Percentiles rank a stretch among this genome's conserved stretches.
Conservation (phyloP, 2,888 invertebrate genomes). For the Amblyjoppa proteus region DNA sequence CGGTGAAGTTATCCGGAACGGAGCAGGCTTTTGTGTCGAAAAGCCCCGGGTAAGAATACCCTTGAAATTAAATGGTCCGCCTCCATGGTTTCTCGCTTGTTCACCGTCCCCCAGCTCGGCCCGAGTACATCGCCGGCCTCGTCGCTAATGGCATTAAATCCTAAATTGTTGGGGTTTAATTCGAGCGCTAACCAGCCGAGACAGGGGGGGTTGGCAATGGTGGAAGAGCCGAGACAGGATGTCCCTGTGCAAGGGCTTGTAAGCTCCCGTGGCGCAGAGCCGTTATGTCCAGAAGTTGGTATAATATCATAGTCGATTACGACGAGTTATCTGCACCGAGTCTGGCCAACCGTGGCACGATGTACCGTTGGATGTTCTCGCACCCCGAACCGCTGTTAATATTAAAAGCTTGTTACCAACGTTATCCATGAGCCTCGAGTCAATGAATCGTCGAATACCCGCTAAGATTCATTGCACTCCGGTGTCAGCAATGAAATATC, state of each 20-base stretch:
- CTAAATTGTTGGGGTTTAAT: constrained; percentile 66
- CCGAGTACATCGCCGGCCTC: constrained; percentile 28
- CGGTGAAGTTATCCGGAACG: background rate
- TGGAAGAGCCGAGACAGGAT: constrained; percentile 16
- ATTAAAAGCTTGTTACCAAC: constrained; percentile 5
- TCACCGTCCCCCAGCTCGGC: constrained; percentile 1
- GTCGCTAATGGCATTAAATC: constrained; percentile 68
- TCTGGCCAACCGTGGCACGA: background rate
- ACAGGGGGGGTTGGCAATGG: constrained; percentile 46
- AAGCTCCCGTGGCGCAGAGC: constrained; percentile 40
- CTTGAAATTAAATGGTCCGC: constrained; percentile 55
- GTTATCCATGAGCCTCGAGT: background rate
- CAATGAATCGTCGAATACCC: background rate
- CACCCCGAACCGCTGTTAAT: background rate
- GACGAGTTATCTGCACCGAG: constrained; percentile 38
- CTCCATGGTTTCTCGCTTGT: constrained; percentile 12
- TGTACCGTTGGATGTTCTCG: background rate
- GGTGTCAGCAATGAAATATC: constrained; percentile 21
- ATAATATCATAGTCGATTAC: constrained; percentile 65
- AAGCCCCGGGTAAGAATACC: background rate
- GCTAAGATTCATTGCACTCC: background rate
- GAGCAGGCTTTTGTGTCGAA: constrained; percentile 8
- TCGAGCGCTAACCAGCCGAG: constrained; percentile 63
- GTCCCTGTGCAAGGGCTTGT: constrained; percentile 17
- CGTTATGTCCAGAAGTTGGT: constrained; percentile 56